Evolutionary conservation across 2,113 vertebrate genomes (phyloP).

Genomic region (Eonycteris spelaea): DNA sequence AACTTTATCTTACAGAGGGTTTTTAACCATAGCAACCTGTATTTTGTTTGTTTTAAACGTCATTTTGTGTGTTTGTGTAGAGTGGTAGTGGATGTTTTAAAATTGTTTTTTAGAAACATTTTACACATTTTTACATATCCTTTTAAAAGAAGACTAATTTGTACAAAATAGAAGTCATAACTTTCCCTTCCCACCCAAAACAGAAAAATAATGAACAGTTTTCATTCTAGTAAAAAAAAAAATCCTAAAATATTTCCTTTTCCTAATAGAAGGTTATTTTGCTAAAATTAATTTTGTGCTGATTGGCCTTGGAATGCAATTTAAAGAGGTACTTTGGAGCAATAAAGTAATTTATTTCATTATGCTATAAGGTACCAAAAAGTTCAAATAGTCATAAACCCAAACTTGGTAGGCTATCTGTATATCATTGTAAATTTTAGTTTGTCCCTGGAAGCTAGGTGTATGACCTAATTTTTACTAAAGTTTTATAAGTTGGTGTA

Average conservation of each 20-base stretch:
- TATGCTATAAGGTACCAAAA: neutral
- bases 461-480: neutral
- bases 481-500: neutral
- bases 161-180: neutral
- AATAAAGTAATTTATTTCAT: constrained; percentile 31
- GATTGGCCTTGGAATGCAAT: neutral
- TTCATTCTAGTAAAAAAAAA: neutral
- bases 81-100: neutral
- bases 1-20: constrained; percentile 22
- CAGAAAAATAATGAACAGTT: neutral
- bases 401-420: neutral
- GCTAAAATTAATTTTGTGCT: constrained; percentile 39
- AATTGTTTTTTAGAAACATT: neutral
- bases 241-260: neutral
- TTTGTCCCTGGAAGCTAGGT: neutral
- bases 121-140: neutral
- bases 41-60: neutral
- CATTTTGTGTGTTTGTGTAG: neutral
- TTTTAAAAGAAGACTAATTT: constrained; percentile 30
- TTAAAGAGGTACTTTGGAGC: neutral
- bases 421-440: neutral
- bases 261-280: constrained; percentile 29
- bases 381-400: neutral
- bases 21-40: neutral
- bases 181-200: neutral